Conservation (phyloP, 1,140 invertebrate genomes). For the Chrysoperla carnea region DNA sequence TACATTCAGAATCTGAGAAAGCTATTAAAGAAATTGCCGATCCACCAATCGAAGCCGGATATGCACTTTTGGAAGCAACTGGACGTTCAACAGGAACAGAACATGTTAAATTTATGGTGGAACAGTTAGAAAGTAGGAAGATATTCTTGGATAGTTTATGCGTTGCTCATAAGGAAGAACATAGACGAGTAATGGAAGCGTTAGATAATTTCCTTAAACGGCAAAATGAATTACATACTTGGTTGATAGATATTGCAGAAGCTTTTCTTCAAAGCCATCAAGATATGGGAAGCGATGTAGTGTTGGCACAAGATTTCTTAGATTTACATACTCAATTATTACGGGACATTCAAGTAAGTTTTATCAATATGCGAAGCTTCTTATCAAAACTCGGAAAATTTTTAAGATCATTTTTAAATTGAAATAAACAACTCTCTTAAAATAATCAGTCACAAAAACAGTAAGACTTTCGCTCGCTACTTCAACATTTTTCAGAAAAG, state of each 20-base stretch:
- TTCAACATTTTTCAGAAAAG: too few species aligned
- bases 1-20: conserved; percentile 41
- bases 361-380: too few species aligned
- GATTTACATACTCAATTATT: conserved; percentile 55
- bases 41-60: conserved; percentile 48
- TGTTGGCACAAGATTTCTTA: conserved; percentile 55
- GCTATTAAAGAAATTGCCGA: conserved; percentile 46
- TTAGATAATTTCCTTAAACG: conserved; percentile 50
- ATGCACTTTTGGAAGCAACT: conserved; percentile 50
- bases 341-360: conserved; percentile 51
- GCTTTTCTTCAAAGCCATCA: conserved; percentile 53
- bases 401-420: too few species aligned
- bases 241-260: conserved; percentile 52
- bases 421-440: too few species aligned
- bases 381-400: too few species aligned
- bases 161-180: conserved; percentile 52
- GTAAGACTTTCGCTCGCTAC: too few species aligned
- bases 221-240: conserved; percentile 49
- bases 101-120: conserved; percentile 44
- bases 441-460: too few species aligned
- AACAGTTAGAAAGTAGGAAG: conserved; percentile 59
- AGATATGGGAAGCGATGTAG: conserved; percentile 53
- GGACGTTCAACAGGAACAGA: conserved; percentile 45
- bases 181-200: conserved; percentile 43
- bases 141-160: conserved; percentile 45